Base-by-base conservation (phyloP, 1,140 invertebrate genomes). In the Drosophila guanche region DNA sequence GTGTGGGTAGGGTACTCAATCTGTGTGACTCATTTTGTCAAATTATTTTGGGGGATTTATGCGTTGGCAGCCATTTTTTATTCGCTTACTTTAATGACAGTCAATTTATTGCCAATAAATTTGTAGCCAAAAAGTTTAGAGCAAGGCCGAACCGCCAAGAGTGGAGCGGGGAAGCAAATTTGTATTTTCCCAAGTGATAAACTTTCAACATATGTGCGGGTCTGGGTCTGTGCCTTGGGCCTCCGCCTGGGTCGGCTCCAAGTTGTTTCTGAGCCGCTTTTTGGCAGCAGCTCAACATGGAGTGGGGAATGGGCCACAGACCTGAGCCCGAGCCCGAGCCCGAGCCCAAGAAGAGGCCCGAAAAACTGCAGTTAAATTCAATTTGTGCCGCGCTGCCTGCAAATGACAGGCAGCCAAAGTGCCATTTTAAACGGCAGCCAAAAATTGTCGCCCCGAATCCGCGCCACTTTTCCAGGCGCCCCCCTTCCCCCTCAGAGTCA, bases 91-190 rank as follows among this genome's bases (percentile, higher is more conserved):
- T 85, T 85, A 85, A 85, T 85, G 81, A 78, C 81, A 86, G 78
- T 86, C 79, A 88, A 88, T 88, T 88, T 88, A 88, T 88, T 88
- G 83, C 84, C 83, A 88, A 88, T 88, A 88, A 88, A 88, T 88
- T 88, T 89, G 83, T 88, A 88, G 84, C 84, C 83, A 88, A 88
- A 83, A 89, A 89, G 85, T 88, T 89, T 79, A 79, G 83, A 84
- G 62, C 72, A 74, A 88, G 81, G 81, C 81, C 79, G 76, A 63
- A 54, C 8, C 23, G 51, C 48, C 59, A 20, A 20, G 14, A 7
- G 27, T 16, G 14, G 10, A 33, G 7, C 3, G 54, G 67, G 84
- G 76, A 79, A 79, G 73, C 72, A 81, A 85, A 85, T 81, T 85
- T 85, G 81, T 85, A 88, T 86, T 78, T 86, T 68, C 74, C 62